Percentiles rank a stretch among this genome's conserved stretches.
Evolutionary conservation across 2,797 vertebrate genomes (phyloP).

Genomic region (Furcifer pardalis): DNA sequence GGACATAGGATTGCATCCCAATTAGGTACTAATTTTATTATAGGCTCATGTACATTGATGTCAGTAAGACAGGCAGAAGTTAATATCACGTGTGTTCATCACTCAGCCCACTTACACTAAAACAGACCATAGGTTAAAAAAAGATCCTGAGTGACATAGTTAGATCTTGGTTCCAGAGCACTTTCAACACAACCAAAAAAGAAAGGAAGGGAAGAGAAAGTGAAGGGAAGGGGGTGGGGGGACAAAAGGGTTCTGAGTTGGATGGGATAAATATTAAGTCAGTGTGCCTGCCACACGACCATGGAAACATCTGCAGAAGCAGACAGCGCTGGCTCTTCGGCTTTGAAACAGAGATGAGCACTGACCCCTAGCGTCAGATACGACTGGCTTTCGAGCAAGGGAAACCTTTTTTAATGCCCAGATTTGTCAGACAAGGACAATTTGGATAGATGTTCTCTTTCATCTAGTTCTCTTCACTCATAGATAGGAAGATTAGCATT

Average conservation of each 20-base stretch:
- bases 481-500: background rate
- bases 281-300: no score
- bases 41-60: background rate
- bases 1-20: background rate
- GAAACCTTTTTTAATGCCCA: background rate
- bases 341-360: no score
- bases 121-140: background rate
- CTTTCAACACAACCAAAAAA: background rate
- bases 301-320: no score
- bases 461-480: background rate
- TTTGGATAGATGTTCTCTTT: background rate
- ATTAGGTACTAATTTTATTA: background rate
- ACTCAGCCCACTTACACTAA: background rate
- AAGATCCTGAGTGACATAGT: background rate
- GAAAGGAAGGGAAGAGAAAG: no score
- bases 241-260: background rate
- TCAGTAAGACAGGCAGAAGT: background rate
- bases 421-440: background rate
- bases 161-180: background rate
- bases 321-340: no score
- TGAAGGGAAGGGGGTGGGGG: no score
- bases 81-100: background rate
- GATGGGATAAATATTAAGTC: background rate
- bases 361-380: no score
- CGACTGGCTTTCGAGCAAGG: no score